Percentiles rank a stretch among this genome's conserved stretches.
phyloP scores from a whole-genome alignment of 23 tunicate species.

The Clavelina lepadiformis region DNA sequence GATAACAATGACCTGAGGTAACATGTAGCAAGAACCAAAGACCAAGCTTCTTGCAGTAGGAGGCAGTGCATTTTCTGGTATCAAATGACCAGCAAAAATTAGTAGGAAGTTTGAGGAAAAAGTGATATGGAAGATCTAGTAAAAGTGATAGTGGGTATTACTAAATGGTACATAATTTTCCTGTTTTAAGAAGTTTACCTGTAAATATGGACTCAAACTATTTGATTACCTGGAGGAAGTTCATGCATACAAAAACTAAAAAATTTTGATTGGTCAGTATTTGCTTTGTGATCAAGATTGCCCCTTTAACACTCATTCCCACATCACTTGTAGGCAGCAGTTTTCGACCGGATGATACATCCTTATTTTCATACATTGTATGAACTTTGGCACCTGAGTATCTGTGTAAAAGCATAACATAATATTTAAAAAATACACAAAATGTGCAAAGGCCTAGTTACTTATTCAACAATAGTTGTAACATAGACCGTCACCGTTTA shows the following conservation, averaged over 20 bases:
- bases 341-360: neutral
- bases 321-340: slow-evolving; percentile 13
- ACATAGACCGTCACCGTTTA: slow-evolving; percentile 1
- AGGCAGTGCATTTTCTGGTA: slow-evolving; percentile 57
- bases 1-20: slow-evolving; percentile 85
- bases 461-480: neutral
- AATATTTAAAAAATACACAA: neutral
- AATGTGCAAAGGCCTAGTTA: neutral
- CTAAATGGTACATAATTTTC: neutral
- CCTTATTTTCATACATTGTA: slow-evolving; percentile 37
- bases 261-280: slow-evolving; percentile 60
- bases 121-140: slow-evolving; percentile 70
- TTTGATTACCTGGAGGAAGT: slow-evolving; percentile 61
- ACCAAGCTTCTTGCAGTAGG: slow-evolving; percentile 46
- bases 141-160: neutral
- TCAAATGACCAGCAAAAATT: slow-evolving; percentile 69
- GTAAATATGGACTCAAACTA: neutral
- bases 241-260: slow-evolving; percentile 76
- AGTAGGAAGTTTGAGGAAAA: slow-evolving; percentile 73
- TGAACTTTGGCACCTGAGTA: slow-evolving; percentile 35
- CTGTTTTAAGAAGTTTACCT: neutral
- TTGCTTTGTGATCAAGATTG: slow-evolving; percentile 52
- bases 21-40: slow-evolving; percentile 71
- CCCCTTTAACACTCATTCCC: slow-evolving; percentile 21
- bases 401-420: slow-evolving; percentile 7